Conservation (phyloP, 2,888 invertebrate genomes). For the Dorcus parallelipipedus region DNA sequence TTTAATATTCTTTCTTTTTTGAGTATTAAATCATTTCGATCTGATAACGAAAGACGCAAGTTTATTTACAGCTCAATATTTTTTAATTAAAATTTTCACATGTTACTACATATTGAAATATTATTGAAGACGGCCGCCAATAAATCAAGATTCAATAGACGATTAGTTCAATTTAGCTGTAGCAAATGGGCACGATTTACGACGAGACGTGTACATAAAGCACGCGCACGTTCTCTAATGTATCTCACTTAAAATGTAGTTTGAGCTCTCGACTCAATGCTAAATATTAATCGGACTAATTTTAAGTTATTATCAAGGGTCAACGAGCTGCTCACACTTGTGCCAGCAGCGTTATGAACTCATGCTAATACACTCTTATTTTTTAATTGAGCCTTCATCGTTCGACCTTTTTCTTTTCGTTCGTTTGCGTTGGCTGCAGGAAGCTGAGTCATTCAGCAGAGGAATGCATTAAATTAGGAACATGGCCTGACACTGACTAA, state of each 20-base stretch:
- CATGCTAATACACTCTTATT: neutral
- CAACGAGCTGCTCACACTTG: conserved; percentile 23
- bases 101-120: no score
- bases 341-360: neutral
- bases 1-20: no score
- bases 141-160: no score
- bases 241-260: conserved; percentile 30
- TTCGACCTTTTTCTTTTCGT: neutral
- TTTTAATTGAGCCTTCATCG: neutral
- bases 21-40: no score
- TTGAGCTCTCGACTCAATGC: conserved; percentile 20
- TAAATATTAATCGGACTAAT: conserved; percentile 31
- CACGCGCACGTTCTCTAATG: conserved; percentile 17
- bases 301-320: conserved; percentile 32
- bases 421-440: neutral
- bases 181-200: conserved; percentile 6
- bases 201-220: conserved; percentile 2
- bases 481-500: no score
- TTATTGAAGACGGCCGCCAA: no score
- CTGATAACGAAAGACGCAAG: no score
- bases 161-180: conserved; percentile 2
- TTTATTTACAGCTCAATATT: no score
- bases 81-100: no score
- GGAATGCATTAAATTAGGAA: neutral
- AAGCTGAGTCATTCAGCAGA: neutral